These are phyloP conservation scores for Sciurus vulgaris DNA, from an alignment of 2,797 vertebrate species.

Conservation along the genomic window DNA sequence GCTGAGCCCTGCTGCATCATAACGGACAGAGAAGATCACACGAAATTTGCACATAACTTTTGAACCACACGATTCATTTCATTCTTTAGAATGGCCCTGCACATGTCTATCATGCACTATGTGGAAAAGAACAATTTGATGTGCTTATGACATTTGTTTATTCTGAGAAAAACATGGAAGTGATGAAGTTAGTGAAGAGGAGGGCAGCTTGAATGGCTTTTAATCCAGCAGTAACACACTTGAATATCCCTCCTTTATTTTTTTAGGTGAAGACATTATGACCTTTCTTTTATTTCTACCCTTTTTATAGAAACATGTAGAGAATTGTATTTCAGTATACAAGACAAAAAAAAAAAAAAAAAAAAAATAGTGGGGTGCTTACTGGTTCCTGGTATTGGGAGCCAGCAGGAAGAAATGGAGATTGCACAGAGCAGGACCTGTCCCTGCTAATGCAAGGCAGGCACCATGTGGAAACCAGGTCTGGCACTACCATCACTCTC, in stretches of 20 bases:
- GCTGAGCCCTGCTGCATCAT: neutral
- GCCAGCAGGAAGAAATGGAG: neutral
- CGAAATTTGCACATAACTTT: neutral
- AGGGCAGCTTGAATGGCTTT: neutral
- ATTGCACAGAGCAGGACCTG: accelerated
- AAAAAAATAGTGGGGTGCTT: neutral
- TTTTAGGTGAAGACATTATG: neutral
- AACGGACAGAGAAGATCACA: neutral
- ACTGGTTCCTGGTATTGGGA: neutral
- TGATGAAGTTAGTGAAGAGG: neutral
- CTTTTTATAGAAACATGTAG: neutral
- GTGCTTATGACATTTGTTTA: neutral
- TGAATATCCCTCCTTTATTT: neutral
- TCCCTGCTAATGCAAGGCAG: neutral
- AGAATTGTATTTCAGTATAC: neutral
- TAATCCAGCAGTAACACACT: no score
- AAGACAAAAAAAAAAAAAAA: no score
- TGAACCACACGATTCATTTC: neutral
- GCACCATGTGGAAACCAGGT: neutral
- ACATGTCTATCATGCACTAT: neutral
- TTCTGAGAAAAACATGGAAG: neutral
- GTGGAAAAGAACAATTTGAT: neutral
- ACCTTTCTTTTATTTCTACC: neutral
- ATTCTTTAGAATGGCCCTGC: neutral
- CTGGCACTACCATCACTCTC: neutral